phyloP scores from a whole-genome alignment of 2,888 invertebrate genomes.

The Melinopterus prodromus region DNA sequence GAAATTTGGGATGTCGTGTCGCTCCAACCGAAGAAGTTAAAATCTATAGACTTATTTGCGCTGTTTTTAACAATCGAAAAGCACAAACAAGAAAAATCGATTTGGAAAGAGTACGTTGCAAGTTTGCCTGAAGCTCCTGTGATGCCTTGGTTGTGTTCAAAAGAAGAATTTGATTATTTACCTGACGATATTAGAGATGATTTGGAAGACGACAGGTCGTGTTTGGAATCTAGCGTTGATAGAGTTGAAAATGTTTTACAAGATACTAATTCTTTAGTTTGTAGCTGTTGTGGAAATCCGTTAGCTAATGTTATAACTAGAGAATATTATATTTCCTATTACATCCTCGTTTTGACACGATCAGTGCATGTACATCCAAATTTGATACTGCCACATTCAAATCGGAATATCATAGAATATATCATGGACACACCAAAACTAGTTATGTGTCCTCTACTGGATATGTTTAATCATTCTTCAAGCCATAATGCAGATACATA shows the following conservation, averaged over 20 bases:
- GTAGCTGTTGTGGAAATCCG: constrained; percentile 58
- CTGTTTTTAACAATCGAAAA: constrained; percentile 77
- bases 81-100: constrained; percentile 64
- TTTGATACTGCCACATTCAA: constrained; percentile 59
- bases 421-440: constrained; percentile 69
- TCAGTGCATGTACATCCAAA: constrained; percentile 76
- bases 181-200: constrained; percentile 63
- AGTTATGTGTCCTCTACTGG: constrained; percentile 88
- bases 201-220: constrained; percentile 63
- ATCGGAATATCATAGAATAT: constrained; percentile 51
- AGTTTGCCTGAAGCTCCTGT: constrained; percentile 73
- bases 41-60: constrained; percentile 77
- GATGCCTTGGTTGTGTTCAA: constrained; percentile 73
- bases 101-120: constrained; percentile 72
- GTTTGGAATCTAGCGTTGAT: constrained; percentile 59
- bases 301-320: constrained; percentile 63
- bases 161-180: constrained; percentile 64
- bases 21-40: constrained; percentile 53
- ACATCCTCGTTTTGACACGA: constrained; percentile 86
- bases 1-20: constrained; percentile 44
- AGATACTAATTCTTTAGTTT: constrained; percentile 48
- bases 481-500: constrained; percentile 65
- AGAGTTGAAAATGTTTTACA: constrained; percentile 61
- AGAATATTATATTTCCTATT: constrained; percentile 77
- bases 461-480: constrained; percentile 87